These are phyloP conservation scores for Phylloscopus whistleri DNA, from an alignment of 2,113 vertebrate genomes.

Conservation along the genomic window DNA sequence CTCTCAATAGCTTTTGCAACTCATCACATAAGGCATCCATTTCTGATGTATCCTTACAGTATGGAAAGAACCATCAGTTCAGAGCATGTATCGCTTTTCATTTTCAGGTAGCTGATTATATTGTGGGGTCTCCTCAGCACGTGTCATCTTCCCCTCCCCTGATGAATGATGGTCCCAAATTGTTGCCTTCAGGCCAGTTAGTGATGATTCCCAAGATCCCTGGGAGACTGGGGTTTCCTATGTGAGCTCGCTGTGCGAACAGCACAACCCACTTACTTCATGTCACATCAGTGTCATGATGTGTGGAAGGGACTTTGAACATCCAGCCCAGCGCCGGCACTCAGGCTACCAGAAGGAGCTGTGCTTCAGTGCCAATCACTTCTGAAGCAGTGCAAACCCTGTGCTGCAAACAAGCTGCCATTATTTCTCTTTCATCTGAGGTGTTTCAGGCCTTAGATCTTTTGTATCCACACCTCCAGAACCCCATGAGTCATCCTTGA, in stretches of 20 bases:
- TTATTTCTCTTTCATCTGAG: neutral
- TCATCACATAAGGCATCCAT: accelerated
- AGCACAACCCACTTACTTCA: neutral
- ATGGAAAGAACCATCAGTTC: too few relatives aligned
- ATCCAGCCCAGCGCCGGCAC: neutral
- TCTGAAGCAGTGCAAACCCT: neutral
- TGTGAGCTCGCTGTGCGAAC: neutral
- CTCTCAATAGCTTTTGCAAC: neutral
- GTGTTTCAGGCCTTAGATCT: neutral
- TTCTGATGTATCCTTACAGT: neutral
- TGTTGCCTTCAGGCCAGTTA: neutral
- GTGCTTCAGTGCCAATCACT: too few relatives aligned
- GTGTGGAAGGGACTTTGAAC: neutral
- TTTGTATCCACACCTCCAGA: neutral
- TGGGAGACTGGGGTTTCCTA: neutral
- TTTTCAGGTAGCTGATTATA: neutral
- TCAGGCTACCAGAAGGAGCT: neutral
- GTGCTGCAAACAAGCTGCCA: neutral
- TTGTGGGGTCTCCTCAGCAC: neutral
- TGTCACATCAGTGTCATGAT: neutral
- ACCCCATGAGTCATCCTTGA: neutral
- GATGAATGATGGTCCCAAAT: neutral
- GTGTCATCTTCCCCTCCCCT: neutral
- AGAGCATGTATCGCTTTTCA: accelerated
- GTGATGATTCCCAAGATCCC: neutral